Conservation (phyloP, 37 sponge, comb jelly and placozoan genomes). For the Hexactinellida sp. region DNA sequence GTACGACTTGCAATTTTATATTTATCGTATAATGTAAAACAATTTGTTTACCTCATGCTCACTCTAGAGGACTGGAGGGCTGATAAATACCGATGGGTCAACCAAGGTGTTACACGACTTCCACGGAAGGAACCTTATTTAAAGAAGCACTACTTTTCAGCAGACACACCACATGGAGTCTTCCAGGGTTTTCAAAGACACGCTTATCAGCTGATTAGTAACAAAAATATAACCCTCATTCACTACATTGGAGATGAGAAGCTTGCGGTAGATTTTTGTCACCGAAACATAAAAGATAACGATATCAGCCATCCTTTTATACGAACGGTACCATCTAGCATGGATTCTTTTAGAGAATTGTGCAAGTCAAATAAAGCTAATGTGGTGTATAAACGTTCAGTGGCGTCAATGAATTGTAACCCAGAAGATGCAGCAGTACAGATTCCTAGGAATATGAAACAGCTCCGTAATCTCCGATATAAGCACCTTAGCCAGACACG, state of each 20-base stretch:
- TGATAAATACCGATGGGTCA: not conserved
- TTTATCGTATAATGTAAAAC: not conserved
- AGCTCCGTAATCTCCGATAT: slow-evolving; percentile 23
- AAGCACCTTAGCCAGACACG: not conserved
- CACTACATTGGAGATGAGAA: slow-evolving; percentile 15
- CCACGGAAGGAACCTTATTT: not conserved
- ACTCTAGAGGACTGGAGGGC: not conserved
- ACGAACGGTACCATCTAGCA: not conserved
- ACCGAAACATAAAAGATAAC: not conserved
- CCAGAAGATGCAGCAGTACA: not conserved
- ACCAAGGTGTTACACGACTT: not conserved
- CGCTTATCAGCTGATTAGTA: not conserved
- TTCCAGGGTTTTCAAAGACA: not conserved
- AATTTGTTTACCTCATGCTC: not conserved
- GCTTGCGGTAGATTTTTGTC: not conserved
- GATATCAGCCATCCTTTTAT: not conserved
- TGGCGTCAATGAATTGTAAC: not conserved
- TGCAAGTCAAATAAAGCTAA: not conserved
- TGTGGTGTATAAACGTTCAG: not conserved
- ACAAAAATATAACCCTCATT: not conserved
- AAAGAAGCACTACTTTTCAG: not conserved
- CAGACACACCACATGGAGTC: not conserved
- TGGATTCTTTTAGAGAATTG: not conserved
- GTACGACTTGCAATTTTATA: too few relatives aligned
- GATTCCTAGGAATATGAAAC: slow-evolving; percentile 27